Percentiles rank a stretch among this genome's conserved stretches.
phyloP scores from a whole-genome alignment of 2,888 invertebrate genomes.

The Chloroclysta siterata region DNA sequence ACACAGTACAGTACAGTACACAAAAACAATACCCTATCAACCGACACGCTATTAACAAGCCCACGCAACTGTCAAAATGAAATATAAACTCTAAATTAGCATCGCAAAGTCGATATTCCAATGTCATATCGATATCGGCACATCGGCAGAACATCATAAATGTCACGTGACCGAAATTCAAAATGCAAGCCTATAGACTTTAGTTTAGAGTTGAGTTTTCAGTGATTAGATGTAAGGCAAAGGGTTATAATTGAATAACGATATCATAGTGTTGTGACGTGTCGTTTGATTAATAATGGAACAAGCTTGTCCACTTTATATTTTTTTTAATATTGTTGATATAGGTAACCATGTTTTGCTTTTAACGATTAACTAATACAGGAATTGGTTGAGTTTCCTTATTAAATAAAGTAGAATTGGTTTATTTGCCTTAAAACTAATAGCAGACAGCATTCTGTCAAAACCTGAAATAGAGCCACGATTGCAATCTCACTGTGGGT shows the following conservation, averaged over 20 bases:
- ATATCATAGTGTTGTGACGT: conserved; percentile 83
- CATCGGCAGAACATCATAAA: conserved; percentile 48
- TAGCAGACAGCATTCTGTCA: not conserved
- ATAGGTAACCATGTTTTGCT: conserved; percentile 68
- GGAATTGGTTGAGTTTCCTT: not conserved
- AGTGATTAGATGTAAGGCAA: conserved; percentile 50
- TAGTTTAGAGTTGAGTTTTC: conserved; percentile 37
- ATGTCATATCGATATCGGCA: conserved; percentile 31
- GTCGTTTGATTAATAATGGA: conserved; percentile 83
- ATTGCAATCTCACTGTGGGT: no score
- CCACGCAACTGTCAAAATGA: conserved; percentile 32
- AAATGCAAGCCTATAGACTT: conserved; percentile 4
- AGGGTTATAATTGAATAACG: conserved; percentile 79
- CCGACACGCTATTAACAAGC: conserved; percentile 70
- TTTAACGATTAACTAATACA: conserved; percentile 52
- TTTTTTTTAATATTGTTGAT: conserved; percentile 68
- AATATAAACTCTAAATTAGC: conserved; percentile 33
- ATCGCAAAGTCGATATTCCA: conserved; percentile 46
- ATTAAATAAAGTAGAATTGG: not conserved
- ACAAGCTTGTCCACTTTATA: conserved; percentile 68
- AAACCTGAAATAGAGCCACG: no score
- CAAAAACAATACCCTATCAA: conserved; percentile 78
- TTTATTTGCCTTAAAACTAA: not conserved
- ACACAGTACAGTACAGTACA: no score
- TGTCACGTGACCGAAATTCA: not conserved